phyloP scores from a whole-genome alignment of 2,888 invertebrate genomes.

The Ptychoptera contaminata region DNA sequence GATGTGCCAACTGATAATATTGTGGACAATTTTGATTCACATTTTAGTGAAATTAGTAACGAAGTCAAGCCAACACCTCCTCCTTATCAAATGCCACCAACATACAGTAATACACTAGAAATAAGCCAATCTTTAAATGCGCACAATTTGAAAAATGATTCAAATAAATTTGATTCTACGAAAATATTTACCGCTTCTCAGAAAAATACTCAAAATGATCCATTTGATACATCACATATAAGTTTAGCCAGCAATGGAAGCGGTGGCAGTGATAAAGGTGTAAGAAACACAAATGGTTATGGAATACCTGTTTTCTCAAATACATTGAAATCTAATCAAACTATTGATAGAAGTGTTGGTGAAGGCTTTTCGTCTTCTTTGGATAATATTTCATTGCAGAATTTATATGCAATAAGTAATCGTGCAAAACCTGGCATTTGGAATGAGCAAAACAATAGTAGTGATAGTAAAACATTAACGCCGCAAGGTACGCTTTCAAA shows the following conservation, averaged over 20 bases:
- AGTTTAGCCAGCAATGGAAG: conserved; percentile 14
- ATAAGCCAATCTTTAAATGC: conserved; percentile 15
- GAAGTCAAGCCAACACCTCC: conserved; percentile 24
- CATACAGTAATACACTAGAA: conserved; percentile 36
- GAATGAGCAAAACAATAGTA: too few species aligned
- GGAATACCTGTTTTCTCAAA: too few species aligned
- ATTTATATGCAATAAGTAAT: too few species aligned
- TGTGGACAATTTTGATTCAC: conserved; percentile 10
- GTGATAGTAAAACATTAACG: too few species aligned
- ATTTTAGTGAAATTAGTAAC: conserved; percentile 9
- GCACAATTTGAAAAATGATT: not conserved
- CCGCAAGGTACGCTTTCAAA: not conserved
- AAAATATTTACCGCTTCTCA: not conserved
- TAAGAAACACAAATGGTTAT: too few species aligned
- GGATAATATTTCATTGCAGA: too few species aligned
- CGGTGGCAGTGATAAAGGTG: not conserved
- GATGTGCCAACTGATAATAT: conserved; percentile 39
- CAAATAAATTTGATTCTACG: not conserved
- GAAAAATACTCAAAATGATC: conserved; percentile 33
- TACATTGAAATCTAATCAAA: too few species aligned
- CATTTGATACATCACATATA: conserved; percentile 47
- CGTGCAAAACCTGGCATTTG: too few species aligned
- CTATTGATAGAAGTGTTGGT: too few species aligned
- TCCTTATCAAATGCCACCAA: conserved; percentile 38
- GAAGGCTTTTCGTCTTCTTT: too few species aligned